phyloP scores from a whole-genome alignment of 2,888 invertebrate genomes.

The Gnatocerus cornutus region DNA sequence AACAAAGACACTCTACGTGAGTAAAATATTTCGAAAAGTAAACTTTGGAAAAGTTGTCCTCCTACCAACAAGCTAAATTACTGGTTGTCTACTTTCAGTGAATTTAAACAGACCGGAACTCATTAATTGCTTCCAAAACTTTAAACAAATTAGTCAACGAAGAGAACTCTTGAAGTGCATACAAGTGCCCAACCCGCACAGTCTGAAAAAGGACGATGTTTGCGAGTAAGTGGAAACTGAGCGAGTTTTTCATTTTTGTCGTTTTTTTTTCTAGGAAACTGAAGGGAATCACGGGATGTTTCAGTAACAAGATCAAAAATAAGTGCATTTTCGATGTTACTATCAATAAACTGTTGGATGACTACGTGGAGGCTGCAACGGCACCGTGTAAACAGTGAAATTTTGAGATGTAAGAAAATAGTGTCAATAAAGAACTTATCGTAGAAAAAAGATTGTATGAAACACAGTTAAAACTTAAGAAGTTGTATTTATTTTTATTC shows the following conservation, averaged over 20 bases:
- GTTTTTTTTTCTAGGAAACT: neutral
- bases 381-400: conserved; percentile 21
- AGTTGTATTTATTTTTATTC: no score
- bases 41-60: no score
- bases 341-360: conserved; percentile 17
- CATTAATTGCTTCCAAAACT: conserved; percentile 37
- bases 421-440: no score
- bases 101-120: conserved; percentile 12
- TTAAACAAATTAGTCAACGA: conserved; percentile 10
- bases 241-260: neutral
- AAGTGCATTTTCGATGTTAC: conserved; percentile 28
- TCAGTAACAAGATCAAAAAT: conserved; percentile 21
- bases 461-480: no score
- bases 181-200: neutral
- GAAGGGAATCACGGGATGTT: neutral
- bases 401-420: no score
- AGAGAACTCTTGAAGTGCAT: conserved; percentile 15
- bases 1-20: conserved; percentile 19
- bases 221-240: conserved; percentile 23
- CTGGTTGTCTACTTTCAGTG: neutral
- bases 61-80: neutral
- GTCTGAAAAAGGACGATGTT: conserved; percentile 26
- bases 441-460: no score
- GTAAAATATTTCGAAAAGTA: neutral
- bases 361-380: conserved; percentile 21